Evolutionary conservation across 1,140 invertebrate species (phyloP).

Genomic region (Uloborus diversus): DNA sequence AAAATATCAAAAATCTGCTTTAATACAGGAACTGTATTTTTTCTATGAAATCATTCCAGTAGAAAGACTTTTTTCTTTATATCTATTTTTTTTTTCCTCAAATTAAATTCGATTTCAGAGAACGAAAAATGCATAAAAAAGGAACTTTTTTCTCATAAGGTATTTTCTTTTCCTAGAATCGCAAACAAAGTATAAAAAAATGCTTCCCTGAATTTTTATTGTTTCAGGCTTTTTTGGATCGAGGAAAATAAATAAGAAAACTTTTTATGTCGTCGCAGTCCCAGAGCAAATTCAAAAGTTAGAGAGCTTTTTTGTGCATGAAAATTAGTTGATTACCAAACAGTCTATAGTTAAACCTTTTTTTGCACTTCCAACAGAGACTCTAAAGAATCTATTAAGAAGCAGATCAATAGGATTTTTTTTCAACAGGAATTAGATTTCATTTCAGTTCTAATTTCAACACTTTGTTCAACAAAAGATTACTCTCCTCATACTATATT

Average conservation of each 20-base stretch:
- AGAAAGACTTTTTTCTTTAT: neutral
- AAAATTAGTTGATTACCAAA: no score
- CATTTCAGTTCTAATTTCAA: no score
- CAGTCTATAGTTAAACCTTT: neutral
- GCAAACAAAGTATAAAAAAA: constrained; percentile 42
- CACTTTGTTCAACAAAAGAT: no score
- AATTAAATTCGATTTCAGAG: constrained; percentile 50
- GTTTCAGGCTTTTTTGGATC: constrained; percentile 34
- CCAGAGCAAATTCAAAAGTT: neutral
- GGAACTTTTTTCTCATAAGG: constrained; percentile 32
- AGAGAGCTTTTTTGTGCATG: no score
- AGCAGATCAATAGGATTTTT: no score
- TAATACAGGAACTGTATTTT: constrained; percentile 10
- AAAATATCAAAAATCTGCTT: constrained; percentile 8
- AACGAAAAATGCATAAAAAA: constrained; percentile 44
- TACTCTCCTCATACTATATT: no score
- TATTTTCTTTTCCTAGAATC: constrained; percentile 15
- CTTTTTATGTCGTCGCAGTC: neutral
- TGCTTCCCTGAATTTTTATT: constrained; percentile 39
- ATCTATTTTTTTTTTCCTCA: neutral
- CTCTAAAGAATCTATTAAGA: no score
- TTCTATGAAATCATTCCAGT: constrained; percentile 38
- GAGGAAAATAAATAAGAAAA: constrained; percentile 16
- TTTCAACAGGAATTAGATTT: no score
- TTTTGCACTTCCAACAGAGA: no score